phyloP scores from a whole-genome alignment of 2,888 invertebrate species.

The Luffia ferchaultella region DNA sequence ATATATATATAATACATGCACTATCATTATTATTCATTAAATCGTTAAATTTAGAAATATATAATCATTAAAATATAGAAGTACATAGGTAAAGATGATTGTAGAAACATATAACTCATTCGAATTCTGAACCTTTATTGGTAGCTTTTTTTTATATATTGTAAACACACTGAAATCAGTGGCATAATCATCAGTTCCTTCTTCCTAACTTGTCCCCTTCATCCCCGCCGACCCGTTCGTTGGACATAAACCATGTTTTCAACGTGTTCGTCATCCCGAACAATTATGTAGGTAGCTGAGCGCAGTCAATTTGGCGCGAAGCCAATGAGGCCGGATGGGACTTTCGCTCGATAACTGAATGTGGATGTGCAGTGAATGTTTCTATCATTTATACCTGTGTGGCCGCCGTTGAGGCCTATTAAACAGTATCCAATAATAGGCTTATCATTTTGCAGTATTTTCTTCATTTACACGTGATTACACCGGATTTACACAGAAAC shows the following conservation, averaged over 20 bases:
- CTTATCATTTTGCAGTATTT: neutral
- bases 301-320: constrained; percentile 39
- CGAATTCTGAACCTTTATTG: too few species aligned
- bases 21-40: too few species aligned
- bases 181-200: too few species aligned
- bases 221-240: too few species aligned
- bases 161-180: too few species aligned
- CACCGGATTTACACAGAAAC: neutral
- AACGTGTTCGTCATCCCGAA: constrained; percentile 4
- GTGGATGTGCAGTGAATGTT: constrained; percentile 39
- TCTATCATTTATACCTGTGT: constrained; percentile 19
- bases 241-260: constrained; percentile 5
- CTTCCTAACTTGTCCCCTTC: too few species aligned
- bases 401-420: neutral
- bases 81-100: too few species aligned
- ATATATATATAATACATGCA: too few species aligned
- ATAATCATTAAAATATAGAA: too few species aligned
- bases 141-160: too few species aligned
- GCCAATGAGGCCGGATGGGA: constrained; percentile 40
- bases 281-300: constrained; percentile 3
- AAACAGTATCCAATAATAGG: neutral
- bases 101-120: too few species aligned
- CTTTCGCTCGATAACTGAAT: constrained; percentile 45
- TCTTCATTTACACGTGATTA: neutral
- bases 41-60: too few species aligned